Conservation (phyloP, 2,888 invertebrate genomes). For the Epirrhoe alternata region DNA sequence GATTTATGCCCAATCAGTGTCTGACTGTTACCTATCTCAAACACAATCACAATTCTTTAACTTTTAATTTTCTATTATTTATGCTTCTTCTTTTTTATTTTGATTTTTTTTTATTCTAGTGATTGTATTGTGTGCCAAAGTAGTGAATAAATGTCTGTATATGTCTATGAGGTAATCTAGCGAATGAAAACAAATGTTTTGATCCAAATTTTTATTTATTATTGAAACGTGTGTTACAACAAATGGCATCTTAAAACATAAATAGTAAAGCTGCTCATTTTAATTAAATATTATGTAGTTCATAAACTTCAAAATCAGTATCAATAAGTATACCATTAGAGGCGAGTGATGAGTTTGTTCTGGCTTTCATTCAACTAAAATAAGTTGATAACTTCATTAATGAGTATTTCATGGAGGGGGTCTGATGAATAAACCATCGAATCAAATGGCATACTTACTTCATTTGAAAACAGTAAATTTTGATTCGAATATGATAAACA, state of each 20-base stretch:
- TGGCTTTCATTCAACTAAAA: slow-evolving; percentile 1
- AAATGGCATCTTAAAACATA: slow-evolving; percentile 84
- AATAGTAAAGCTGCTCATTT: slow-evolving; percentile 83
- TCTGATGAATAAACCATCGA: slow-evolving; percentile 12
- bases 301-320: slow-evolving; percentile 32
- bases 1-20: too few species aligned
- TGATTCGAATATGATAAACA: slow-evolving; percentile 52
- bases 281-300: slow-evolving; percentile 40
- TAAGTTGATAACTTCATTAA: slow-evolving; percentile 1
- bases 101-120: too few species aligned
- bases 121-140: too few species aligned
- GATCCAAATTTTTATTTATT: slow-evolving; percentile 79
- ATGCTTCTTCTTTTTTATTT: too few species aligned
- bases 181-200: slow-evolving; percentile 52
- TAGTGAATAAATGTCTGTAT: too few species aligned
- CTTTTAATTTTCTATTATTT: too few species aligned
- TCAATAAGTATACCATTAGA: slow-evolving; percentile 34
- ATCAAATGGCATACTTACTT: slow-evolving; percentile 35
- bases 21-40: too few species aligned
- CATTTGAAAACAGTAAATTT: slow-evolving; percentile 52
- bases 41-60: too few species aligned
- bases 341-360: slow-evolving; percentile 9
- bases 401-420: slow-evolving; percentile 5
- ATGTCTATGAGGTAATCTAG: too few species aligned
- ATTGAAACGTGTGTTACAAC: slow-evolving; percentile 85